Evolutionary conservation across 2,113 vertebrate species (phyloP).

Genomic region (Pantherophis guttatus): DNA sequence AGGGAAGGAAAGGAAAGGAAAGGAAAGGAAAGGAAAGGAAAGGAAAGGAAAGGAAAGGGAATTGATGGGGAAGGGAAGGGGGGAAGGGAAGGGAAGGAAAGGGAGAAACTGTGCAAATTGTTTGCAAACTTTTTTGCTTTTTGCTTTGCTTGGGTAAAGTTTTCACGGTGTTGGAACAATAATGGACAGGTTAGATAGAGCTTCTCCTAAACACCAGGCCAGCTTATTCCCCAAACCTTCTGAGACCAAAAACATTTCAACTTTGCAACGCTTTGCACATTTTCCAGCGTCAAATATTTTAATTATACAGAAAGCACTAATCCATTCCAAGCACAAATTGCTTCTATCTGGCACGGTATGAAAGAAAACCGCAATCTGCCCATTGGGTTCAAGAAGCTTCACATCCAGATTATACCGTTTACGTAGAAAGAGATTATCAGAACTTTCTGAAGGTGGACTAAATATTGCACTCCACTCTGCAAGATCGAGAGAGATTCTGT

Average conservation of each 20-base stretch:
- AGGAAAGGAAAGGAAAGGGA: fast-evolving
- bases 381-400: background rate
- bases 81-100: background rate
- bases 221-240: background rate
- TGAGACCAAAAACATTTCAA: background rate
- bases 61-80: background rate
- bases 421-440: background rate
- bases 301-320: background rate
- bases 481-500: background rate
- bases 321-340: background rate
- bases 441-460: background rate
- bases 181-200: background rate
- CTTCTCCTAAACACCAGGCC: background rate
- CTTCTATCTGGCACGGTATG: background rate
- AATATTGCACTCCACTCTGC: background rate
- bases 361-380: background rate
- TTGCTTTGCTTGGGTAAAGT: too few species aligned
- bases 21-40: fast-evolving
- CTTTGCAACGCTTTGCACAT: background rate
- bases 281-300: background rate
- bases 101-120: background rate
- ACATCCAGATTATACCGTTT: background rate
- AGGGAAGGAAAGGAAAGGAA: background rate
- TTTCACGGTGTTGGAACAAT: background rate
- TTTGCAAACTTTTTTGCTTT: background rate